A percentile compares a stretch with the other conserved stretches of the same genome.
Conservation (phyloP, 2,797 vertebrate genomes). For the Epinephelus awoara region DNA sequence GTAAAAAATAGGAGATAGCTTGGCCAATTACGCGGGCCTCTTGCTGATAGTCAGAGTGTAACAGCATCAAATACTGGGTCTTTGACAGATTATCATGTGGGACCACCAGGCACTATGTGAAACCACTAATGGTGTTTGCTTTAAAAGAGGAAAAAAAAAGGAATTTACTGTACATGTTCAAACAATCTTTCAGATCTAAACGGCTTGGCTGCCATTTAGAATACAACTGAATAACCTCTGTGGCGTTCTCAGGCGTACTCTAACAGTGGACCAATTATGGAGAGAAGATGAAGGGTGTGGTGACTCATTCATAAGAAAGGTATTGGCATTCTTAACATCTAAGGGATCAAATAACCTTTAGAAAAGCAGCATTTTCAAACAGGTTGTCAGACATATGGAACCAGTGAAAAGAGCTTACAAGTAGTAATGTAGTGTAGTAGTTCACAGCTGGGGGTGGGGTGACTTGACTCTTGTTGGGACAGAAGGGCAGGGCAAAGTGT, state of each 20-base stretch:
- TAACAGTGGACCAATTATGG: slow-evolving; percentile 14
- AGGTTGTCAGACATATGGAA: background rate
- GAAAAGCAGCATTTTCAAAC: background rate
- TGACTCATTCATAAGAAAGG: background rate
- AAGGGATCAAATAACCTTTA: background rate
- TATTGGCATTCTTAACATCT: too few relatives aligned
- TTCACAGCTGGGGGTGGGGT: too few relatives aligned
- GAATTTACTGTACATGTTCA: background rate
- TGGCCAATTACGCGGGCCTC: slow-evolving; percentile 25
- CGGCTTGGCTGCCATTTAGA: slow-evolving; percentile 5
- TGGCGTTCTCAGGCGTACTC: background rate
- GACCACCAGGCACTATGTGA: slow-evolving; percentile 1
- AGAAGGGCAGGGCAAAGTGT: too few relatives aligned
- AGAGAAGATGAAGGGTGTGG: background rate
- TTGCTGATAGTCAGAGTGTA: slow-evolving; percentile 18
- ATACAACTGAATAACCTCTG: background rate
- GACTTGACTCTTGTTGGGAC: too few relatives aligned
- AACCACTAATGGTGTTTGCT: slow-evolving; percentile 28
- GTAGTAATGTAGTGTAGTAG: too few relatives aligned
- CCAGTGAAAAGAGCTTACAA: background rate
- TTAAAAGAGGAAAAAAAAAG: background rate
- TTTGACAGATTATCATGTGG: slow-evolving; percentile 35
- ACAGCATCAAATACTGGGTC: slow-evolving; percentile 18
- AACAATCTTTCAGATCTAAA: slow-evolving; percentile 7
- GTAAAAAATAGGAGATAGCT: background rate